Evolutionary conservation across 1,140 invertebrate species (phyloP), one percentile per base, ranked within the genome.

Genomic region (Colletes gigas): DNA sequence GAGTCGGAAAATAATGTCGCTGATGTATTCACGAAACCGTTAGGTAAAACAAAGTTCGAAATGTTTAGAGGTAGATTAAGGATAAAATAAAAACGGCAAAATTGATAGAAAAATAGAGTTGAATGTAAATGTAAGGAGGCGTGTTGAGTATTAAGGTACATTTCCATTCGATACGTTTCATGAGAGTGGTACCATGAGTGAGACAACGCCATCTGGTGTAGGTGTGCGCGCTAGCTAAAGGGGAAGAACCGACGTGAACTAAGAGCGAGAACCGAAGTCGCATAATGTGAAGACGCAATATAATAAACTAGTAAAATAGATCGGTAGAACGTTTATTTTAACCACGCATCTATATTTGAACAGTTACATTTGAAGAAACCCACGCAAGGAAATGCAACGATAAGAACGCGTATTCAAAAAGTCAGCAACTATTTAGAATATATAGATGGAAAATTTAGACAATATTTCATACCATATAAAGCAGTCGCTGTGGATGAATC

Each of bases 31-130:
- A 78, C 68, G 2, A 78, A 78, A 78, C 10, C 84, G 3, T 66
- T 87, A 19, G 55, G 41, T 15, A 85, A 83, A 1, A 57, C 62
- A 2, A 89, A 88, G n/a, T 75, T 82, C 66, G 70, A 65, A 39
- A 88, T 88, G 30, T 84, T 86, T 50, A 79, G 83, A 72, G 74
- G 82, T 47, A 78, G 67, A 54, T 67, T 67, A 67, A 67, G 44
- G 39, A 44, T 63, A 55, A 12, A 55, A 17, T 4, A 55, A 55
- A 39, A 59, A 55, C 54, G 10, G 0, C n/a, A n/a, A 7, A 10
- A 62, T 0, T 62, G 57, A 59, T 62, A 63, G 15, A 63, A 15
- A 41, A 6, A 15, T 71, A 59, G n/a, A n/a, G n/a, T n/a, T n/a
- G n/a, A n/a, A n/a, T n/a, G n/a, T 39, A 59, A 71, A 71, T 71